phyloP scores from a whole-genome alignment of 2,797 vertebrate genomes.

The Poecilia wingei region DNA sequence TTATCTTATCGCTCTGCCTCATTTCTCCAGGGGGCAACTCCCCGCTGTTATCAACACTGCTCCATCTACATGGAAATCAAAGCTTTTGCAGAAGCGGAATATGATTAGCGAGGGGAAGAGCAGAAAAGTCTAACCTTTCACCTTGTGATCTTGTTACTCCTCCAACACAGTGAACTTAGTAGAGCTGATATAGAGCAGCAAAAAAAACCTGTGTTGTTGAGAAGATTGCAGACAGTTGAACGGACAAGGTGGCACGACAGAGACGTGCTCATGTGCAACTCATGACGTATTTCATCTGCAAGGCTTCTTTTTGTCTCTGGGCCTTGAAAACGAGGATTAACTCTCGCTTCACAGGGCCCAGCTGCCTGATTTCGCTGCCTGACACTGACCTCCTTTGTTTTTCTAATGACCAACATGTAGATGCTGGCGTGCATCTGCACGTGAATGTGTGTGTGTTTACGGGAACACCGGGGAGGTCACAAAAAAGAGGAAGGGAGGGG shows the following conservation, averaged over 20 bases:
- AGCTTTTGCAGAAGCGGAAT: slow-evolving; percentile 70
- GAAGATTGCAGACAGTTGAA: slow-evolving; percentile 28
- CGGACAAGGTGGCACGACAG: slow-evolving; percentile 39
- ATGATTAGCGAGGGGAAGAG: slow-evolving; percentile 50
- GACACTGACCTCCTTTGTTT: slow-evolving; percentile 80
- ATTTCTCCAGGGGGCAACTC: slow-evolving; percentile 64
- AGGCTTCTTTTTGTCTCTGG: slow-evolving; percentile 64
- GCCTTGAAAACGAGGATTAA: slow-evolving; percentile 74
- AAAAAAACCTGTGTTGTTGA: slow-evolving; percentile 24
- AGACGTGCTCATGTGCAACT: slow-evolving; percentile 38
- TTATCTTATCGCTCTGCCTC: slow-evolving; percentile 72
- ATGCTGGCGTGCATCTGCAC: slow-evolving; percentile 44
- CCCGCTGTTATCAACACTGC: slow-evolving; percentile 54
- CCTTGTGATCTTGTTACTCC: slow-evolving; percentile 56
- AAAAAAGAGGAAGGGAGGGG: slow-evolving; percentile 49
- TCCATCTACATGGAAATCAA: slow-evolving; percentile 76
- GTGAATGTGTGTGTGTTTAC: slow-evolving; percentile 22
- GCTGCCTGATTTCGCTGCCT: slow-evolving; percentile 68
- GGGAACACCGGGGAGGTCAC: slow-evolving; percentile 42
- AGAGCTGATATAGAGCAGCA: slow-evolving; percentile 12
- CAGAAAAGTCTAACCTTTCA: slow-evolving; percentile 31
- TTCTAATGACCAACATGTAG: slow-evolving; percentile 69
- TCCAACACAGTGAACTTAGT: slow-evolving; percentile 14
- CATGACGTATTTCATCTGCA: slow-evolving; percentile 53
- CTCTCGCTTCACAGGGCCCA: slow-evolving; percentile 65